Evolutionary conservation across 2,113 vertebrate genomes (phyloP).

Genomic region (Solea senegalensis): DNA sequence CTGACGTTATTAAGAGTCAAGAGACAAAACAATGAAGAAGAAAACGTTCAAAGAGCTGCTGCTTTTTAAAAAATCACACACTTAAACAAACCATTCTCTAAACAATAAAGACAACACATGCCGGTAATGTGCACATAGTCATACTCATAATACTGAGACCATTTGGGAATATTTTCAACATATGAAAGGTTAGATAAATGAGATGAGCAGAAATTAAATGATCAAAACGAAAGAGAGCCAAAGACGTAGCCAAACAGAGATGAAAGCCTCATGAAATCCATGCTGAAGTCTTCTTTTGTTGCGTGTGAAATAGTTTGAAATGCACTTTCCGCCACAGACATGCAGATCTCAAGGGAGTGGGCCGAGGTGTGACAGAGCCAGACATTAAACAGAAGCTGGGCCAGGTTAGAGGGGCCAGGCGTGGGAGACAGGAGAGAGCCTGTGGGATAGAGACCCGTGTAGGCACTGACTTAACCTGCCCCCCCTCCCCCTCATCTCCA

Average conservation of each 20-base stretch:
- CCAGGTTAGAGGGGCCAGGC: constrained; percentile 75
- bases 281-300: constrained; percentile 37
- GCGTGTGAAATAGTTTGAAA: constrained; percentile 58
- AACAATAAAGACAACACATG: neutral
- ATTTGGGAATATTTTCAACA: neutral
- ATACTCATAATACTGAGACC: accelerated
- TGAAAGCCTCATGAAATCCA: constrained; percentile 48
- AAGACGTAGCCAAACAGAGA: constrained; percentile 41
- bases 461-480: constrained; percentile 77
- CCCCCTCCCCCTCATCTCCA: constrained; percentile 63
- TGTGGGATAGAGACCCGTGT: constrained; percentile 77
- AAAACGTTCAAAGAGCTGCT: neutral
- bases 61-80: neutral
- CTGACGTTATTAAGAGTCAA: neutral
- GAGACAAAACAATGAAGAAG: neutral
- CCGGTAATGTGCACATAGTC: neutral
- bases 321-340: constrained; percentile 63
- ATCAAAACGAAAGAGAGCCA: neutral
- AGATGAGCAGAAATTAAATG: constrained; percentile 7
- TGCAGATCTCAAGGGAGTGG: constrained; percentile 71
- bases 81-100: neutral
- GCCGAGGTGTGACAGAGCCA: constrained; percentile 76
- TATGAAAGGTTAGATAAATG: neutral
- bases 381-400: constrained; percentile 76
- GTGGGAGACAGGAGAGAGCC: constrained; percentile 76